These are phyloP conservation scores for Pseudotriccus pelzelni DNA, from an alignment of 2,797 vertebrate species.

Conservation along the genomic window DNA sequence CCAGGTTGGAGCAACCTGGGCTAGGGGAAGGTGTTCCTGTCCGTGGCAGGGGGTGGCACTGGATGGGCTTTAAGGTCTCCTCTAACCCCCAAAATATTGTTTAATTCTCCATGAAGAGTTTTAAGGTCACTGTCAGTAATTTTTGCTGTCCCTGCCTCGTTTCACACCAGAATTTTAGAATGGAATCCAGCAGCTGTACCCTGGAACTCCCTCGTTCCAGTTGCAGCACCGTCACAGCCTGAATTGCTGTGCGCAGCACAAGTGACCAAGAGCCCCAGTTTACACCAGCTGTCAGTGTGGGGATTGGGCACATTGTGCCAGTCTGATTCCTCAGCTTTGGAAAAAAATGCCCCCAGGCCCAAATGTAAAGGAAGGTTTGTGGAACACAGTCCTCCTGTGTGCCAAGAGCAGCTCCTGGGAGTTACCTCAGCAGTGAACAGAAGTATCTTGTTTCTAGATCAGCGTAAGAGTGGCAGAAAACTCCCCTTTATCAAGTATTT, in stretches of 20 bases:
- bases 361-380: neutral
- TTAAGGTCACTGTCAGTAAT: neutral
- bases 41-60: neutral
- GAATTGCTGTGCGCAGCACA: neutral
- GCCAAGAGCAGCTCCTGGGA: neutral
- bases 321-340: neutral
- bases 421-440: neutral
- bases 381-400: neutral
- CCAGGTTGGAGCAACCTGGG: neutral
- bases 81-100: rapidly evolving
- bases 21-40: neutral
- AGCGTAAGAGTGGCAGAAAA: neutral
- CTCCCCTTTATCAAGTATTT: neutral
- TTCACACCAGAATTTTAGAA: neutral
- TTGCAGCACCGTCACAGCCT: neutral
- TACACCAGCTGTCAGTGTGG: rapidly evolving
- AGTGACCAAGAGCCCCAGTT: rapidly evolving
- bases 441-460: neutral
- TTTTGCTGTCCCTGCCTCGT: neutral
- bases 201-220: neutral
- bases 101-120: neutral
- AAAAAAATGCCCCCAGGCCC: rapidly evolving
- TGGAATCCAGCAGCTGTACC: neutral
- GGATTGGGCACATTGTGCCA: rapidly evolving
- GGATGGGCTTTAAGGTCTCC: neutral